Evolutionary conservation across 2,888 invertebrate species (phyloP).

Genomic region (Eristalis pertinax): DNA sequence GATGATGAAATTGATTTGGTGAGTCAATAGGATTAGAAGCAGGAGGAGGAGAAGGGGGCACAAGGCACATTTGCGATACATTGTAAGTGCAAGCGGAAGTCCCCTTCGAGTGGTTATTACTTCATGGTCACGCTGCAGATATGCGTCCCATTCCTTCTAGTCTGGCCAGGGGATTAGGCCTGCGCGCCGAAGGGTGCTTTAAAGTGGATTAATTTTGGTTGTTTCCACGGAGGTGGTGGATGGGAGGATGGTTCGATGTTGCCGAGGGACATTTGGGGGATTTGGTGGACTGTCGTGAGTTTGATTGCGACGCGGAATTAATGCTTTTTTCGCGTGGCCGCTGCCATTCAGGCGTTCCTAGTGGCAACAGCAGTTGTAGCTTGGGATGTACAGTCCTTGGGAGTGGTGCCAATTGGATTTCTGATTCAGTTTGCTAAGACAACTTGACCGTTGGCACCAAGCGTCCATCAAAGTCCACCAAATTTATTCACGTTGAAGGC

Average conservation of each 20-base stretch:
- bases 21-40: constrained; percentile 42
- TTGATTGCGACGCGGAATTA: not conserved
- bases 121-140: not conserved
- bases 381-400: too few species aligned
- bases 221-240: not conserved
- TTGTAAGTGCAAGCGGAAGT: not conserved
- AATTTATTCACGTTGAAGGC: too few species aligned
- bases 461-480: too few species aligned
- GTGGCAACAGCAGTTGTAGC: too few species aligned
- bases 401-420: too few species aligned
- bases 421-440: too few species aligned
- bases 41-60: not conserved
- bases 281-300: too few species aligned
- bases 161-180: not conserved
- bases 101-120: not conserved
- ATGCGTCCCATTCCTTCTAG: not conserved
- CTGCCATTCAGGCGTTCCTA: too few species aligned
- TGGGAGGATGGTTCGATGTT: not conserved
- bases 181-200: not conserved
- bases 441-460: too few species aligned
- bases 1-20: constrained; percentile 53
- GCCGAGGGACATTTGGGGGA: too few species aligned
- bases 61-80: not conserved
- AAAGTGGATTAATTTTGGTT: too few species aligned
- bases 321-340: too few species aligned